Evolutionary conservation across 2,888 invertebrate genomes (phyloP).

Genomic region (Noctua janthe): DNA sequence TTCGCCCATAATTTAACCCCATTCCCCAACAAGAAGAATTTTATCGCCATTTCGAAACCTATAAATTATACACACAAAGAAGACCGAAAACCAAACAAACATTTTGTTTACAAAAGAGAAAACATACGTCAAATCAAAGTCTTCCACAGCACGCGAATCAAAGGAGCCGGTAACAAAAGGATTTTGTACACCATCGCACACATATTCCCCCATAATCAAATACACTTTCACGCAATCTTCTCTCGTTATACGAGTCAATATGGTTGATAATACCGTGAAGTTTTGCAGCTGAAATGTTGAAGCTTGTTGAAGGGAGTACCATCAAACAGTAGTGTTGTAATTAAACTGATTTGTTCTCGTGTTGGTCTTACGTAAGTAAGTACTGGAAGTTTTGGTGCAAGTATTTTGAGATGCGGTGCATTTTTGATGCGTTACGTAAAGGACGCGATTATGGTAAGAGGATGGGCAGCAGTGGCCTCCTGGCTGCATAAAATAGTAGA

Average conservation of each 20-base stretch:
- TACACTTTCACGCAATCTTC: constrained; percentile 10
- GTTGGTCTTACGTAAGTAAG: constrained; percentile 52
- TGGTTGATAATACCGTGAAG: background rate
- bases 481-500: background rate
- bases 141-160: constrained; percentile 69
- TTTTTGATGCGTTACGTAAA: constrained; percentile 8
- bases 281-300: background rate
- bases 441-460: background rate
- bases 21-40: constrained; percentile 25
- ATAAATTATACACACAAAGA: constrained; percentile 64
- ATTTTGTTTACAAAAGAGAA: constrained; percentile 60
- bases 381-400: constrained; percentile 44
- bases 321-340: constrained; percentile 69
- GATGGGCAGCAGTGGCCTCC: background rate
- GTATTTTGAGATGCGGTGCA: constrained; percentile 40
- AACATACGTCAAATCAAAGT: constrained; percentile 68
- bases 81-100: constrained; percentile 58
- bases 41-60: constrained; percentile 52
- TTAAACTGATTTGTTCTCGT: constrained; percentile 62
- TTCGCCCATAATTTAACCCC: constrained; percentile 11
- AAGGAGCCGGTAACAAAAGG: constrained; percentile 75
- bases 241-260: background rate
- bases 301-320: constrained; percentile 50
- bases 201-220: constrained; percentile 5
- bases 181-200: constrained; percentile 45